These are phyloP conservation scores for Acleris cristana DNA, from an alignment of 2,888 invertebrate genomes.

Conservation along the genomic window DNA sequence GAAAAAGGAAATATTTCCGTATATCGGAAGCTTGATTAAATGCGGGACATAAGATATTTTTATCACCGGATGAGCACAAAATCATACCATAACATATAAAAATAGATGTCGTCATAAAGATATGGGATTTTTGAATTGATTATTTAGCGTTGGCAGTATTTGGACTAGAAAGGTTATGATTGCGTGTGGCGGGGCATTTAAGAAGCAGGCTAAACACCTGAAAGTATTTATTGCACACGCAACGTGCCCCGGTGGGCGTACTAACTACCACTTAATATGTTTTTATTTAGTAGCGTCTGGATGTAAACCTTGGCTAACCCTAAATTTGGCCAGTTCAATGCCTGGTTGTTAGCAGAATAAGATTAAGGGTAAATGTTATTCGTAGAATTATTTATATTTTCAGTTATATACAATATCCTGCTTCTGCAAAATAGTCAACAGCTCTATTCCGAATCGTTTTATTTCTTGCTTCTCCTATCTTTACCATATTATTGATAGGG, in stretches of 20 bases:
- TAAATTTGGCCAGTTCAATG: neutral
- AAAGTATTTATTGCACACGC: constrained; percentile 27
- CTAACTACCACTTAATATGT: constrained; percentile 11
- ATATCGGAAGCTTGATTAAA: constrained; percentile 13
- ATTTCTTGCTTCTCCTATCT: no score
- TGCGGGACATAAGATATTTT: constrained; percentile 16
- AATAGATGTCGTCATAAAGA: neutral
- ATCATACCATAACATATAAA: constrained; percentile 9
- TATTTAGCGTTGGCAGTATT: constrained; percentile 6
- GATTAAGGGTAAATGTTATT: no score
- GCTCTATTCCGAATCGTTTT: no score
- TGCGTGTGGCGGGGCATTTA: constrained; percentile 29
- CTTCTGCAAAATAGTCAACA: no score
- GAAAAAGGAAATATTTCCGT: constrained; percentile 14
- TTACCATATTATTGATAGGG: no score
- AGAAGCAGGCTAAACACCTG: constrained; percentile 11
- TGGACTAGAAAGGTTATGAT: constrained; percentile 19
- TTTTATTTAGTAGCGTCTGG: constrained; percentile 22
- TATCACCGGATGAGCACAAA: constrained; percentile 23
- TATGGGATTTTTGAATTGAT: constrained; percentile 18
- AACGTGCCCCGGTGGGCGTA: constrained; percentile 6
- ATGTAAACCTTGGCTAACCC: constrained; percentile 6
- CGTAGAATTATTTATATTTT: no score
- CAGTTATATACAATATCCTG: no score
- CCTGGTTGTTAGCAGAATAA: no score